Evolutionary conservation across 2,113 vertebrate genomes (phyloP), one percentile per base, ranked within the genome.

Genomic region (Calonectris borealis): DNA sequence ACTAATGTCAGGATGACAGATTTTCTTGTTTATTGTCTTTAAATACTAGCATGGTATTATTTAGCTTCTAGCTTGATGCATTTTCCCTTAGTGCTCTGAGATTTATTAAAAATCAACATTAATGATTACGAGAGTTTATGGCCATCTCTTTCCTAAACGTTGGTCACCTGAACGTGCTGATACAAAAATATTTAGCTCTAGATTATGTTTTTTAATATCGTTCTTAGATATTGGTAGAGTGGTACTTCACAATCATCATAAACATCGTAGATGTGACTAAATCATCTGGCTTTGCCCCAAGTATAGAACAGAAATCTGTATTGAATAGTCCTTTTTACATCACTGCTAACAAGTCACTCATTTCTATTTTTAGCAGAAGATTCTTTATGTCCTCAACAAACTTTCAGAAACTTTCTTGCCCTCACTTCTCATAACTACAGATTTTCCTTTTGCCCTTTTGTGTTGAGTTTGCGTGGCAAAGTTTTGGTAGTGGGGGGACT

Each of bases 361-460:
- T 76, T 93, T 79, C n/a, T 69, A 0, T 73, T 79, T 92, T 34
- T 27, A 86, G 52, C 34, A 78, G 58, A 86, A 72, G 20, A 81
- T 71, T 75, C 18, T 88, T 91, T 84, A 81, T 82, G 42, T 58
- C 79, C 48, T 83, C 55, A 93, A 29, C 65, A 72, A 13, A 55
- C n/a, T 82, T 91, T 82, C 57, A 87, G 48, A 91, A 95, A 89
- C 26, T 15, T 86, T 90, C 38, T 79, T 78, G n/a, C n/a, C n/a
- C 69, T 94, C 69, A 84, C 8, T 16, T 96, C 42, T 84, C 64
- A 66, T 52, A 48, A 61, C 19, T 77, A 54, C 36, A 75, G 64
- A 42, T 73, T 89, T 96, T 86, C 38, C 32, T 89, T 89, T 68
- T 51, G 20, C 48, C 31, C 10, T 84, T 60, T n/a, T 36, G 14